Conservation (phyloP, 2,888 invertebrate genomes). For the Lypha dubia region DNA sequence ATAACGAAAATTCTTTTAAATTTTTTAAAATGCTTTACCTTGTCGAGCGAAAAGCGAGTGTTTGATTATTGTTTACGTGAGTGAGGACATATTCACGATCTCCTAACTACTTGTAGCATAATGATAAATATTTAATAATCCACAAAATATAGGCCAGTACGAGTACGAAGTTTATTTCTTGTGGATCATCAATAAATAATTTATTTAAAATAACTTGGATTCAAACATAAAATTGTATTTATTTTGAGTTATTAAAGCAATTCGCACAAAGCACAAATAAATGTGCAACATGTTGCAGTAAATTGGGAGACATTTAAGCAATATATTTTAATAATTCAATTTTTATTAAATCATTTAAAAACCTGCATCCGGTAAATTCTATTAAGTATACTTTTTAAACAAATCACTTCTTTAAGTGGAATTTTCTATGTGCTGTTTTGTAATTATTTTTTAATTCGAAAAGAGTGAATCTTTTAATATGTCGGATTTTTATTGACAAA, state of each 20-base stretch:
- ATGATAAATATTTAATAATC: constrained; percentile 20
- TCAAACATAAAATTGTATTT: not conserved
- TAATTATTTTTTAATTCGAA: too few species aligned
- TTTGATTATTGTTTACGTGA: not conserved
- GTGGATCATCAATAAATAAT: constrained; percentile 54
- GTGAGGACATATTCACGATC: not conserved
- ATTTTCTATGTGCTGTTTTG: too few species aligned
- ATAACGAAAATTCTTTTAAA: too few species aligned
- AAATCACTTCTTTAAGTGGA: too few species aligned
- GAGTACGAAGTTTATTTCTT: constrained; percentile 40
- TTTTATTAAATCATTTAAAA: not conserved
- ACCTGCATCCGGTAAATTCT: too few species aligned
- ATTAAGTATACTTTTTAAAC: too few species aligned
- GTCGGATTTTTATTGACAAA: too few species aligned
- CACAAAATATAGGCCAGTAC: constrained; percentile 60
- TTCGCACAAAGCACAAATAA: not conserved
- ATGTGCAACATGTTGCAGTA: not conserved
- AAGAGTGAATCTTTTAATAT: too few species aligned
- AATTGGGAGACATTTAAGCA: not conserved
- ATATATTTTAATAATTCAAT: not conserved
- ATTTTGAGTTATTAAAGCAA: not conserved
- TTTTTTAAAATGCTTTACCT: too few species aligned
- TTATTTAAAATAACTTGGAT: constrained; percentile 42
- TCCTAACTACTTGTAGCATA: not conserved
- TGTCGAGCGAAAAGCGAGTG: too few species aligned